Evolutionary conservation across 2,113 vertebrate genomes (phyloP).

Genomic region (Mellivora capensis): DNA sequence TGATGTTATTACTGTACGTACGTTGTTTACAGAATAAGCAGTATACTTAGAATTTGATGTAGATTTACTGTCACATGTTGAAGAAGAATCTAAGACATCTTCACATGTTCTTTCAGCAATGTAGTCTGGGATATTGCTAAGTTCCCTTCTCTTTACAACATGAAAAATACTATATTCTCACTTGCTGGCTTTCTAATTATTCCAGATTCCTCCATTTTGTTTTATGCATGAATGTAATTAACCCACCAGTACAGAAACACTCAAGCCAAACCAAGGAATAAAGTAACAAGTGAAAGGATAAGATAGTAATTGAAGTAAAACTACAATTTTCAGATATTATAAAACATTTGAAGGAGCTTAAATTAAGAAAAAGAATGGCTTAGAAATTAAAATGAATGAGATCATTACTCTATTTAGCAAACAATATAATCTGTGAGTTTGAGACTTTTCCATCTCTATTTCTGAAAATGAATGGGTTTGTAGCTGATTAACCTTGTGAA

Average conservation of each 20-base stretch:
- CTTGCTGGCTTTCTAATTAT: background rate
- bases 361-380: background rate
- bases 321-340: background rate
- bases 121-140: background rate
- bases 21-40: background rate
- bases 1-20: background rate
- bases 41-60: background rate
- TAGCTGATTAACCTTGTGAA: background rate
- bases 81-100: background rate
- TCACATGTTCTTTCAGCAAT: background rate
- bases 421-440: background rate
- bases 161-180: background rate
- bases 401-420: background rate
- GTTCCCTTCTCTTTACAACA: background rate
- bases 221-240: background rate
- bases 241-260: background rate
- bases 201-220: background rate
- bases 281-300: background rate
- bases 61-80: background rate
- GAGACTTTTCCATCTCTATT: background rate
- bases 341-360: background rate
- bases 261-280: background rate
- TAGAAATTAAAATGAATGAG: background rate
- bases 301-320: background rate
- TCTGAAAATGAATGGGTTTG: background rate